These are phyloP conservation scores for Tholera decimalis DNA, from an alignment of 2,888 invertebrate genomes.

Conservation along the genomic window DNA sequence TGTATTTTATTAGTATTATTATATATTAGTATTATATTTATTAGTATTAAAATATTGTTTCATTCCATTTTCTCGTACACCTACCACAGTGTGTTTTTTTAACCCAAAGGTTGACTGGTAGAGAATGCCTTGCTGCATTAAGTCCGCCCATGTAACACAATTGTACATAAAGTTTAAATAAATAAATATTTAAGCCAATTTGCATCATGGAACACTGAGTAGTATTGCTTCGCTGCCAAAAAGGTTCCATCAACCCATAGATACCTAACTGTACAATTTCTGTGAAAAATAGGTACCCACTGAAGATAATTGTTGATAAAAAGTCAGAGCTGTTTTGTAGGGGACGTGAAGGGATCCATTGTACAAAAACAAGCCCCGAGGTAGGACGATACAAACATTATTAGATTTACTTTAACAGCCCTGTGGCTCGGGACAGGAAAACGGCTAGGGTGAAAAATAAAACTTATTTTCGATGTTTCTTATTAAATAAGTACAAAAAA, in stretches of 20 bases:
- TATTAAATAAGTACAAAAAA: neutral
- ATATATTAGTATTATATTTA: too few species aligned
- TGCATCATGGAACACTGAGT: too few species aligned
- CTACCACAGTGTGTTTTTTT: too few species aligned
- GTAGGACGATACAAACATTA: constrained; percentile 70
- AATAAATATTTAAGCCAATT: too few species aligned
- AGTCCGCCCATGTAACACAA: too few species aligned
- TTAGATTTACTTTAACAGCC: constrained; percentile 74
- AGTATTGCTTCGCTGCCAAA: too few species aligned
- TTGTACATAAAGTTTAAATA: too few species aligned
- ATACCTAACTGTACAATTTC: constrained; percentile 3
- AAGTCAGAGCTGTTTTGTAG: constrained; percentile 29
- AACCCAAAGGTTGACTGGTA: too few species aligned
- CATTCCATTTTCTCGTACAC: too few species aligned
- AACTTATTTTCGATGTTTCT: constrained; percentile 3
- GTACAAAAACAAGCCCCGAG: constrained; percentile 64
- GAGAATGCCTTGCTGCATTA: too few species aligned
- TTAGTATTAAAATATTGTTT: too few species aligned
- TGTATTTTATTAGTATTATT: too few species aligned
- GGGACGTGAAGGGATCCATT: constrained; percentile 43
- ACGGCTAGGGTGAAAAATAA: neutral
- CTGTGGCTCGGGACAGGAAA: constrained; percentile 52
- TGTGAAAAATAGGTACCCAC: constrained; percentile 6
- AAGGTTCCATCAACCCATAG: neutral
- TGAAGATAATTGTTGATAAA: constrained; percentile 48